Evolutionary conservation across 1,140 invertebrate species (phyloP).

Genomic region (Polypedilum vanderplanki): DNA sequence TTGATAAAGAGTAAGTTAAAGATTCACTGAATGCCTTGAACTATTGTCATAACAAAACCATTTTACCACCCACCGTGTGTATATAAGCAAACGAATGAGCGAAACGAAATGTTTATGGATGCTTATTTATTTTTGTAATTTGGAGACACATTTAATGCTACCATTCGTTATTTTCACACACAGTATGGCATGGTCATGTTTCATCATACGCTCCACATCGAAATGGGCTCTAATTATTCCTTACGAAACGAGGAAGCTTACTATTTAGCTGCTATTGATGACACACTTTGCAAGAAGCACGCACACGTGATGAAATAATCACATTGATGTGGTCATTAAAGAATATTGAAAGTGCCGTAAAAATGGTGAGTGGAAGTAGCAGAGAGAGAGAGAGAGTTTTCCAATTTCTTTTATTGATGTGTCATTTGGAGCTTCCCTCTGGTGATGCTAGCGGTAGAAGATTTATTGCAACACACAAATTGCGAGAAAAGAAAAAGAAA

Average conservation of each 20-base stretch:
- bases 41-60: too few relatives aligned
- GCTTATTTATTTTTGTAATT: slow-evolving; percentile 25
- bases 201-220: background rate
- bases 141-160: slow-evolving; percentile 23
- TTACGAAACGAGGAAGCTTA: too few relatives aligned
- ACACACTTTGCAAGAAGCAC: background rate
- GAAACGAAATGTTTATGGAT: background rate
- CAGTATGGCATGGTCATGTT: background rate
- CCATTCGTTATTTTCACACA: background rate
- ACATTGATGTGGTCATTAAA: too few relatives aligned
- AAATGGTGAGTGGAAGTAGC: too few relatives aligned
- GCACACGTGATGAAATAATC: background rate
- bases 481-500: background rate
- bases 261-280: background rate
- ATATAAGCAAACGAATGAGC: too few relatives aligned
- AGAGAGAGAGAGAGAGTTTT: background rate
- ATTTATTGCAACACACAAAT: background rate
- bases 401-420: slow-evolving; percentile 19
- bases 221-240: background rate
- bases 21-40: too few relatives aligned
- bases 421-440: slow-evolving; percentile 10
- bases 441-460: background rate
- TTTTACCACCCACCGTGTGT: too few relatives aligned
- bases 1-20: too few relatives aligned
- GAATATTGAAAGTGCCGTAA: too few relatives aligned